Conservation (phyloP, 2,888 invertebrate genomes). For the Amiota minor region DNA sequence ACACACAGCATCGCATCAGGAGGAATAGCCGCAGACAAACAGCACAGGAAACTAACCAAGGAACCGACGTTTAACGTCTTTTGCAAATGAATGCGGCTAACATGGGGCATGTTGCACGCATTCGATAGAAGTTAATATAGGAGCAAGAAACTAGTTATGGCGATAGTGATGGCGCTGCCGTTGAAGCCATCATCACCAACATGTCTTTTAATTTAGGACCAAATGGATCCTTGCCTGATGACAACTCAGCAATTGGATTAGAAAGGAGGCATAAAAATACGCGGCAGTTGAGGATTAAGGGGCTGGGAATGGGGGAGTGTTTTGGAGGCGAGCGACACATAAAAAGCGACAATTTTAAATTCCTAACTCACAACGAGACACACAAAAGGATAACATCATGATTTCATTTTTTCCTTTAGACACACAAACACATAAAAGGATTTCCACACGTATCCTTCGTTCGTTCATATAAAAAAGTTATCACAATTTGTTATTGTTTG, state of each 20-base stretch:
- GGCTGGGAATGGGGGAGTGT: not conserved
- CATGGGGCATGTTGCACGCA: too few species aligned
- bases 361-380: not conserved
- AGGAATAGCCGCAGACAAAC: not conserved
- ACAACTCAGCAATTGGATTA: too few species aligned
- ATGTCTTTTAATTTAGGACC: too few species aligned
- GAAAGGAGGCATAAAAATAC: too few species aligned
- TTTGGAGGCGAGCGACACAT: constrained; percentile 19
- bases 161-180: too few species aligned
- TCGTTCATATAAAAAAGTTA: constrained; percentile 11
- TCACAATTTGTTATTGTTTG: constrained; percentile 8
- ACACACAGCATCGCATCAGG: not conserved
- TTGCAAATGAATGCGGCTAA: too few species aligned
- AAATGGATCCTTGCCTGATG: too few species aligned
- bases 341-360: constrained; percentile 26
- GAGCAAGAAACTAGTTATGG: too few species aligned
- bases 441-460: not conserved
- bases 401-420: not conserved
- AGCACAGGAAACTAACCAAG: not conserved
- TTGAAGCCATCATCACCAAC: too few species aligned
- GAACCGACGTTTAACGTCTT: too few species aligned
- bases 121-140: too few species aligned
- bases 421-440: not conserved
- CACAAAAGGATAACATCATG: not conserved
- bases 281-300: not conserved